Conservation (phyloP, 1,140 invertebrate genomes). For the Kradibia gibbosae region DNA sequence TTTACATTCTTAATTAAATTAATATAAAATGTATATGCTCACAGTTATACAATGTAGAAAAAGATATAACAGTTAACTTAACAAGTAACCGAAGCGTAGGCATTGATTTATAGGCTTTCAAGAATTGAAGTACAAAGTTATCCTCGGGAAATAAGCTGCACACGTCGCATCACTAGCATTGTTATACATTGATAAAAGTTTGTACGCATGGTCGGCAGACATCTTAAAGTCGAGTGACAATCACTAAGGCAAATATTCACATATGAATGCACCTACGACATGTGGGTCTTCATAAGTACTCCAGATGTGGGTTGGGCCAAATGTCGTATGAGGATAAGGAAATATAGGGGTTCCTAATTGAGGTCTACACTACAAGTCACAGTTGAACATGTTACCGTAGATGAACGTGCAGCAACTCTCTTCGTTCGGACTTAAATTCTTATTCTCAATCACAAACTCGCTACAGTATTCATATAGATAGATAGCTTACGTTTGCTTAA, state of each 20-base stretch:
- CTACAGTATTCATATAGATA: neutral
- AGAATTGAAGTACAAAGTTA: constrained; percentile 34
- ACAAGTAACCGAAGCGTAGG: neutral
- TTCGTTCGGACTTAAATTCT: constrained; percentile 5
- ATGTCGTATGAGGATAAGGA: neutral
- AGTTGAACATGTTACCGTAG: neutral
- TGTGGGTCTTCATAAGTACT: constrained; percentile 34
- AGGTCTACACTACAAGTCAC: neutral
- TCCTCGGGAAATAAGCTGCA: neutral
- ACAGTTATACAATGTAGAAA: no score
- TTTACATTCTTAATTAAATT: no score
- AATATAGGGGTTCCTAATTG: constrained; percentile 47
- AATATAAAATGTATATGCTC: no score
- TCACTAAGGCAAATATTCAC: constrained; percentile 52
- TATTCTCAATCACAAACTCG: constrained; percentile 32
- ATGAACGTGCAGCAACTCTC: neutral
- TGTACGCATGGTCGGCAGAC: neutral
- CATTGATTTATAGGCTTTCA: neutral
- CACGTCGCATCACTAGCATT: neutral
- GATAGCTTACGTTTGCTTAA: neutral
- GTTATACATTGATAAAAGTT: neutral
- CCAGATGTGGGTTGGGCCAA: neutral
- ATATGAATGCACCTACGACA: constrained; percentile 39
- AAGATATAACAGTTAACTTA: neutral
- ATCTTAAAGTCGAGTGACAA: constrained; percentile 43